A percentile compares a stretch with the other conserved stretches of the same genome.
phyloP scores from a whole-genome alignment of 1,140 invertebrate species.

The Anadara kagoshimensis region DNA sequence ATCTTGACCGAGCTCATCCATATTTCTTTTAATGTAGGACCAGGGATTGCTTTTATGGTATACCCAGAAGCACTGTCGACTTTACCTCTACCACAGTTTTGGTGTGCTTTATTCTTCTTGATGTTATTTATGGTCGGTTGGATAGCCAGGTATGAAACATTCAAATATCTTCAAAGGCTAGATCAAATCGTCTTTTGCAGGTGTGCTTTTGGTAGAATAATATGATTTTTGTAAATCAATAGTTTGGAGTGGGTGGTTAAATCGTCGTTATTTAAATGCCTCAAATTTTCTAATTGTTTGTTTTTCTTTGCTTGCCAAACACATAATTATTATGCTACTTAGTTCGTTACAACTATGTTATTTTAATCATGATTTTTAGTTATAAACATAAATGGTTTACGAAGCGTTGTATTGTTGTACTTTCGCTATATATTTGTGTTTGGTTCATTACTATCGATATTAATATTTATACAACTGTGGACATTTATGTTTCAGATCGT shows the following conservation, averaged over 20 bases:
- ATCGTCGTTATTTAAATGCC: too few species aligned
- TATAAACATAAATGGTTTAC: too few species aligned
- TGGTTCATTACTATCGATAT: too few species aligned
- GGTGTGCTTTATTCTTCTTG: conserved; percentile 90
- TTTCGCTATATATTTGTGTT: too few species aligned
- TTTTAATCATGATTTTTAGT: too few species aligned
- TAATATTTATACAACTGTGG: too few species aligned
- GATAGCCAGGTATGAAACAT: conserved; percentile 64
- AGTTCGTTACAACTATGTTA: too few species aligned
- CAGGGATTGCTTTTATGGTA: conserved; percentile 80
- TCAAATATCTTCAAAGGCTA: neutral
- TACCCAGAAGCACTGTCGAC: conserved; percentile 90
- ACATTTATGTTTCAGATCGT: too few species aligned
- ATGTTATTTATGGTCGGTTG: conserved; percentile 72
- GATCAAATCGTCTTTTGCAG: neutral
- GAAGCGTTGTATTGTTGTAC: too few species aligned
- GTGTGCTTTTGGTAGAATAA: neutral
- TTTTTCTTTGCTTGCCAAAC: too few species aligned
- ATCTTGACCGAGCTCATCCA: conserved; percentile 77
- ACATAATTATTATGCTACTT: too few species aligned
- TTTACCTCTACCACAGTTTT: conserved; percentile 86
- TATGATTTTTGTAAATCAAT: neutral
- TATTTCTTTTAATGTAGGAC: conserved; percentile 70
- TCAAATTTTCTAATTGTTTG: too few species aligned
- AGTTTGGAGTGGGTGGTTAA: neutral